Evolutionary conservation across 2,113 vertebrate species (phyloP), one percentile per base, ranked within the genome.

Genomic region (Ammodramus savannarum): DNA sequence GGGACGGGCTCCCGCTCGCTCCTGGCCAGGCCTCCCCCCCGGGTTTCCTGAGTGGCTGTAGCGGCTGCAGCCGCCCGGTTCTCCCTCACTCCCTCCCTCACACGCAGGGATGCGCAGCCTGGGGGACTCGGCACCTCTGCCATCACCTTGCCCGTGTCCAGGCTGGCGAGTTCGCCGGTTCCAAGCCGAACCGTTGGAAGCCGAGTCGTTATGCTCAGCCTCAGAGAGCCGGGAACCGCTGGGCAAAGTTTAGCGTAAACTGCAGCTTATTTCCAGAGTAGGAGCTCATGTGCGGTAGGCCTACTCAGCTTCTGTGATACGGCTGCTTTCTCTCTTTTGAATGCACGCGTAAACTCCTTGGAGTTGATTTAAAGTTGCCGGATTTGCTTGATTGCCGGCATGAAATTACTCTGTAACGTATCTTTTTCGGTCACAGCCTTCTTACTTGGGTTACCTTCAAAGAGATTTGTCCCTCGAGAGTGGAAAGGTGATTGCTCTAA

Each of bases 151-250:
- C 22, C 57, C 13, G 1, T 12, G 46, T 38, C 34, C 8, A 4
- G 4, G 59, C 36, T 3, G 71, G 38, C 6, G 22, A 39, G 31
- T 52, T 87, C 1, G 7, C 25, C 2, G 1, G 32, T 51, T 34
- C 38, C 13, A 2, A 11, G 10, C 8, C 3, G 2, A 4, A 11
- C n/a, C n/a, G n/a, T n/a, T n/a, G n/a, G n/a, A n/a, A n/a, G n/a
- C n/a, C n/a, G n/a, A n/a, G n/a, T n/a, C 5, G 2, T 8, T 22
- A 1, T 0, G 29, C 23, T 14, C 7, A 36, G 36, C 19, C n/a
- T 19, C 32, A 5, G 7, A 2, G 21, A 5, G 81, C 27, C 27
- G 4, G 19, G n/a, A 74, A 29, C 36, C 11, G 52, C 79, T 15
- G 76, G 36, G 71, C 54, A 58, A 93, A 94, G 86, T 89, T 81